A percentile compares a stretch with the other conserved stretches of the same genome.
Evolutionary conservation across 2,113 vertebrate species (phyloP).

Genomic region (Merops nubicus): DNA sequence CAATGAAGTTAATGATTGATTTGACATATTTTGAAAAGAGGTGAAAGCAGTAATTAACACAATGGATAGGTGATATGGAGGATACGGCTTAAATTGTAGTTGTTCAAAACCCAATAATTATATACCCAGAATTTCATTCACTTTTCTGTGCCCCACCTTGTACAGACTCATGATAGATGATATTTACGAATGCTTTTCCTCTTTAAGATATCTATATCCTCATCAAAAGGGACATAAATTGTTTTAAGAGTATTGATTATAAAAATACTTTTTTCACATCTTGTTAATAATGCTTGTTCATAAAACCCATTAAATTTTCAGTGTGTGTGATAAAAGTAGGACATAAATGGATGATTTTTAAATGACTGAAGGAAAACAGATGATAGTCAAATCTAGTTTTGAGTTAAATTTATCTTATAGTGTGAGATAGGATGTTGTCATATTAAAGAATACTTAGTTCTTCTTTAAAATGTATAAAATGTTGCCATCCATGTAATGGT

Average conservation of each 20-base stretch:
- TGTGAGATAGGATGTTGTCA: neutral
- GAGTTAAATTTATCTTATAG: neutral
- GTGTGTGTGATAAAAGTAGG: neutral
- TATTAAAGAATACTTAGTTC: neutral
- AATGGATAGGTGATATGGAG: neutral
- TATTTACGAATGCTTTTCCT: neutral
- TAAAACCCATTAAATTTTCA: neutral
- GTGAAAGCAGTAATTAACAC: neutral
- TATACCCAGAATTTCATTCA: neutral
- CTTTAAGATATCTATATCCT: neutral
- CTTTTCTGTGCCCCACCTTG: neutral
- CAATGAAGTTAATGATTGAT: neutral
- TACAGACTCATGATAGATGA: fast-evolving
- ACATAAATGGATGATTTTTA: neutral
- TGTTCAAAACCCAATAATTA: neutral
- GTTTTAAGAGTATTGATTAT: neutral
- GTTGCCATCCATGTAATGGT: neutral
- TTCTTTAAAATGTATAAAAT: neutral
- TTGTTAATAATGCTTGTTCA: neutral
- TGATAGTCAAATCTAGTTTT: neutral
- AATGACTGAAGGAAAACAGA: neutral
- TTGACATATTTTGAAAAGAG: neutral
- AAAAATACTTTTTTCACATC: neutral
- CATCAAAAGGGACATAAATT: neutral
- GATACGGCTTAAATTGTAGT: neutral